Evolutionary conservation across 2,113 vertebrate species (phyloP), one percentile per base, ranked within the genome.

Genomic region (Bubalus kerabau): DNA sequence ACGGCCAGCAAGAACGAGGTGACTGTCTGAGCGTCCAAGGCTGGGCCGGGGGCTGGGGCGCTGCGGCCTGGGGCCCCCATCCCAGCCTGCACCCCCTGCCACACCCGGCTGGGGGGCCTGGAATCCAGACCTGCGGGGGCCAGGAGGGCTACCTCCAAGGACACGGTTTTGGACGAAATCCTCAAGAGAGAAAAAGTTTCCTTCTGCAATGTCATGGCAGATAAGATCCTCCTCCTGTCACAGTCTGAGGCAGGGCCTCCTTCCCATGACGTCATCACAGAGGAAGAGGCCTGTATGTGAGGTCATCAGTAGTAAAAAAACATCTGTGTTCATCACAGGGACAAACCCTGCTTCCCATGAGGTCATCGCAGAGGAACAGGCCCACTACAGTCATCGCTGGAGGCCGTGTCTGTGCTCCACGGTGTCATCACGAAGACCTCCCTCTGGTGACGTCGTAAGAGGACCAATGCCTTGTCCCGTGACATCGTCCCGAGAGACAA

Each of bases 11-110:
- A 99, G 98, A 99, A 99, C 54, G 99, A 99, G 98, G 99, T 99
- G 97, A 99, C 99, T 1, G 99, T 99, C 98, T 99, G 98, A 99
- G 92, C 0, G 99, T 99, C 98, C 99, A 98, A 99, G 94, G 86
- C 91, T 36, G 0, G 64, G 89, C 11, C 1, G 16, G 91, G 60
- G 16, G 9, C 94, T 30, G 50, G 89, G 84, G 67, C 48, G 91
- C 87, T 48, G 91, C 3, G 3, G 94, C 90, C 93, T 81, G 57
- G 4, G 84, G n/a, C 81, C 94, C 94, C 95, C 23, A 62, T 28
- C 94, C 93, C 94, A 52, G 88, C 71, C 81, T 17, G 83, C 83
- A 57, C 26, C 82, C 92, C 93, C 62, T 48, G 3, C 28, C 52
- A 23, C 59, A 21, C 50, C 15, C 24, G 64, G 54, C 10, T 30